Conservation (phyloP, 30 jellyfish, hydroid and myxozoan genomes). For the Aurelia sp. region DNA sequence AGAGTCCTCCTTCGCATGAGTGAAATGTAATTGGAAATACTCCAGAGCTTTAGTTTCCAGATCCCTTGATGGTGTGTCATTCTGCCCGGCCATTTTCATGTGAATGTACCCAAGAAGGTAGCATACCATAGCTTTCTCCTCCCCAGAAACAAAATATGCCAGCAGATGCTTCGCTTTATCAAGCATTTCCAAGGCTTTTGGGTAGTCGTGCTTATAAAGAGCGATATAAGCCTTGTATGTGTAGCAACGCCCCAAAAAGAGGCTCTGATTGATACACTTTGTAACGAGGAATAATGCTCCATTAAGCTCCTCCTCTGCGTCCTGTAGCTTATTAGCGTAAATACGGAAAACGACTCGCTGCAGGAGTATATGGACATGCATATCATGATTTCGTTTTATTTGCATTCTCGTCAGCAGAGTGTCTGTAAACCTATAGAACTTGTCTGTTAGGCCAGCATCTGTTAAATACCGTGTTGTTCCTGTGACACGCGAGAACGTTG, state of each 20-base stretch:
- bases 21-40: neutral
- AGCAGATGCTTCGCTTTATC: constrained; percentile 7
- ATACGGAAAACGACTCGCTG: neutral
- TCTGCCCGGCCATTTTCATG: constrained; percentile 19
- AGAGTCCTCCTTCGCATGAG: constrained; percentile 21
- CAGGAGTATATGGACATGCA: constrained; percentile 2
- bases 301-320: neutral
- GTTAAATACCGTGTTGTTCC: neutral
- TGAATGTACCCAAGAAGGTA: constrained; percentile 4
- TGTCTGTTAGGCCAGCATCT: constrained; percentile 13
- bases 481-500: neutral
- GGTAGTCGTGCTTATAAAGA: neutral
- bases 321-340: neutral
- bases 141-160: neutral
- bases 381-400: neutral
- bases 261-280: constrained; percentile 1
- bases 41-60: constrained; percentile 12
- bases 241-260: neutral
- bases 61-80: neutral
- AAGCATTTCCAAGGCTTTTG: neutral
- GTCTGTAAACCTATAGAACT: neutral
- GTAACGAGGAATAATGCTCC: neutral
- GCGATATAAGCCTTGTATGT: constrained; percentile 10
- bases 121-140: constrained; percentile 22
- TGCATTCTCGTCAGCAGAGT: neutral